Base-by-base conservation (phyloP, 2,888 invertebrate species). In the Chymomyza caudatula region DNA sequence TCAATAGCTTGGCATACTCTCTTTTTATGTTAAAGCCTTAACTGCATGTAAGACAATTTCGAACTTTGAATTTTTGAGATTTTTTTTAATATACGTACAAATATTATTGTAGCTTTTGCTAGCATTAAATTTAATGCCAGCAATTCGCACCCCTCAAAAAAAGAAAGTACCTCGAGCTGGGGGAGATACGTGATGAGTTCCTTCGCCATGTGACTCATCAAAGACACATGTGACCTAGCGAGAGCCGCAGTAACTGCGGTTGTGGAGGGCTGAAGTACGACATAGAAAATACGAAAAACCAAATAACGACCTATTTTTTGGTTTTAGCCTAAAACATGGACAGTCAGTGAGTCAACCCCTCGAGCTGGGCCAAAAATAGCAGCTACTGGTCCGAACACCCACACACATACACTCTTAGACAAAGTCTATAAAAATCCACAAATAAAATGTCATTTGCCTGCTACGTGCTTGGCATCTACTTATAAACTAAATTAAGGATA, bases 391-490 rank as follows among this genome's bases (percentile, higher is more conserved):
- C 23, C 60, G 57, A 25, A 52, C 64, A 47, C 49, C 47, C 17
- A 61, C 58, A 49, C 4, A 29, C 49, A 63, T 57, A 49, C 59
- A 49, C 65, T 54, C n/a, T 23, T 49, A 63, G 53, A 57, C 65
- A 74, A 77, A 77, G 71, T 83, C 84, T 78, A 80, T 70, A 83
- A 87, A 86, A 86, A 78, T 84, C 78, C 77, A 78, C 80, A 84
- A 87, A 86, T 79, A 85, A 86, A 85, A 78, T 87, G 88, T 86
- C 88, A 88, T 88, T 86, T 88, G 88, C 82, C 86, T 81, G 71
- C 68, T 74, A 88, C 88, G 88, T 88, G 88, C 78, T 84, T 80
- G 74, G 85, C 79, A 88, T 88, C 73, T 70, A 71, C 78, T 87
- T 85, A 75, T 78, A 83, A 85, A 85, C 85, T 83, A 85, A 85